Base-by-base conservation (phyloP, 2,888 invertebrate species). In the Prenolepis imparis region DNA sequence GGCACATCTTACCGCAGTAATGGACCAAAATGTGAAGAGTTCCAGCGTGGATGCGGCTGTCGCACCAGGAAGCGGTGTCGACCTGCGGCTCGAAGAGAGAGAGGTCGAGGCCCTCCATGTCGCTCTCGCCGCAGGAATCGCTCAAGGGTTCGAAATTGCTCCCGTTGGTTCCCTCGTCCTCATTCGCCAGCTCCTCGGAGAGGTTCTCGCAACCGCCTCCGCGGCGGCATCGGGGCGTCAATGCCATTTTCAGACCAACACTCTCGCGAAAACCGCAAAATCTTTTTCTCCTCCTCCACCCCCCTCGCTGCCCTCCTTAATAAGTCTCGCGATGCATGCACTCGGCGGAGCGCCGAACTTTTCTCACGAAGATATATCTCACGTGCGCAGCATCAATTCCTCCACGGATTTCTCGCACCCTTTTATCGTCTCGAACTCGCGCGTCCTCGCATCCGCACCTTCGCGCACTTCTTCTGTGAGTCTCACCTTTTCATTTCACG, bases 81-180 rank as follows among this genome's bases (percentile, higher is more conserved):
- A 91, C 91, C 72, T 96, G 96, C 70, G 96, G 96, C 93, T 97
- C 97, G 93, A 97, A 97, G 89, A 97, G 94, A 86, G 96, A 95
- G 92, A 97, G 95, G 95, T 97, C 97, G 89, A 97, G 95, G 86
- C 96, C 96, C 89, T 96, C 96, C 96, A 97, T 96, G 94, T 97
- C 96, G 93, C 94, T 94, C 88, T 94, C 94, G 93, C 96, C 96
- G 92, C 96, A 96, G 81, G 96, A 96, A 89, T 96, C 96, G 83
- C 96, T 96, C 91, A 96, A 95, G 55, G 96, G 96, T 90, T 96
- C 96, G 90, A 96, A 96, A 90, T 96, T 95, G 92, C 90, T 92
- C 88, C 84, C 90, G 85, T 86, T 89, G 41, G 85, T 88, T 84
- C 78, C 84, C 80, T 89, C 91, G 66, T 91, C 87, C 85, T 89